Evolutionary conservation across 2,888 invertebrate genomes (phyloP).

Genomic region (Dysmachus trigonus): DNA sequence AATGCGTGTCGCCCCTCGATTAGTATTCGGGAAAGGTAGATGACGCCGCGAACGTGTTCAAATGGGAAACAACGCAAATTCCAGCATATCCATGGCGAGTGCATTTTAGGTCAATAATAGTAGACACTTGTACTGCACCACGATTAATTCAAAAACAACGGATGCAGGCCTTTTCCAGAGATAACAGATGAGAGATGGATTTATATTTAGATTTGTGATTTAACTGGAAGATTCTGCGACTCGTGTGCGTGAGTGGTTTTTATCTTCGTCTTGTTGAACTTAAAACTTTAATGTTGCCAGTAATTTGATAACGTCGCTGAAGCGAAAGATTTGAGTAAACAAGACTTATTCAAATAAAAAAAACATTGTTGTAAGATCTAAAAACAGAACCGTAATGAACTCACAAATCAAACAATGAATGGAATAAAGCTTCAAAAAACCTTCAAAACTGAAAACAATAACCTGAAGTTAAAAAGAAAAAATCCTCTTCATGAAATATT

Average conservation of each 20-base stretch:
- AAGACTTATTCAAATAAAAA: not conserved
- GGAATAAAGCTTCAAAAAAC: not conserved
- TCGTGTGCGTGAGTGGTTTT: not conserved
- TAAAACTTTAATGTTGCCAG: not conserved
- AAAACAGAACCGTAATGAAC: not conserved
- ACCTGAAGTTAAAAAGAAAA: not conserved
- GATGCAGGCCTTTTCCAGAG: not conserved
- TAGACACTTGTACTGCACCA: not conserved
- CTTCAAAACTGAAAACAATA: not conserved
- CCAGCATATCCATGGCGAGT: not conserved
- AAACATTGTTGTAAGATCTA: not conserved
- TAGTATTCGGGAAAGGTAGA: not conserved
- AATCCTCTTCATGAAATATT: not conserved
- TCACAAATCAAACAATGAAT: not conserved
- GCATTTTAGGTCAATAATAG: not conserved
- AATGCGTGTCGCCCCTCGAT: not conserved
- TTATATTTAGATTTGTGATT: constrained; percentile 23
- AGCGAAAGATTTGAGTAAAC: not conserved
- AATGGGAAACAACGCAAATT: constrained; percentile 9
- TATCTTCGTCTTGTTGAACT: not conserved
- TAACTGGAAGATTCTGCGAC: not conserved
- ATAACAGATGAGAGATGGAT: not conserved
- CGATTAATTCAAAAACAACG: not conserved
- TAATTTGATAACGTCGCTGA: not conserved
- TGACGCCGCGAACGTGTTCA: constrained; percentile 9